These are phyloP conservation scores for Plagiodera versicolora DNA, from an alignment of 2,888 invertebrate genomes.

Conservation along the genomic window DNA sequence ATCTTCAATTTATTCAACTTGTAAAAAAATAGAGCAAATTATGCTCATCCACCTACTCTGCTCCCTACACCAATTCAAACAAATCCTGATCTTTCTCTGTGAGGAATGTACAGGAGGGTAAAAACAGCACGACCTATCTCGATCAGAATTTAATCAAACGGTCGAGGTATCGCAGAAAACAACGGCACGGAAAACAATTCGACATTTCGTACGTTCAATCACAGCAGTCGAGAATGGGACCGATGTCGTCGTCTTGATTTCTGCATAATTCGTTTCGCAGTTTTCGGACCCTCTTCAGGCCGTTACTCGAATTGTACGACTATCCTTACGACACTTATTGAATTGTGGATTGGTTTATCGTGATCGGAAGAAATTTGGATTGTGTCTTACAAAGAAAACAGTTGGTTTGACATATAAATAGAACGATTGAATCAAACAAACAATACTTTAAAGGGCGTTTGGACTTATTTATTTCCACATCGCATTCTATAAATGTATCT, in stretches of 20 bases:
- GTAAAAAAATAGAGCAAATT: no score
- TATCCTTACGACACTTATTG: constrained; percentile 26
- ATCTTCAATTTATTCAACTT: no score
- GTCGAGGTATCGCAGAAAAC: constrained; percentile 47
- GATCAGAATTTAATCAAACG: constrained; percentile 55
- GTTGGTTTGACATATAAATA: not conserved
- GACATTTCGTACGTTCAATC: constrained; percentile 44
- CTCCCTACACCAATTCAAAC: not conserved
- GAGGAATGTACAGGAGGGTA: constrained; percentile 11
- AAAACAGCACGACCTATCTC: constrained; percentile 37
- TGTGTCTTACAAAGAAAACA: constrained; percentile 7
- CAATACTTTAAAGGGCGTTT: no score
- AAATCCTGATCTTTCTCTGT: not conserved
- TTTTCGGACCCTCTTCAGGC: constrained; percentile 24
- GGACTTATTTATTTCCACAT: no score
- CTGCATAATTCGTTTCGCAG: constrained; percentile 37
- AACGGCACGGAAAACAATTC: constrained; percentile 44
- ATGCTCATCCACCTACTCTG: no score
- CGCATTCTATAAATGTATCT: no score
- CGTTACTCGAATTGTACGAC: constrained; percentile 27
- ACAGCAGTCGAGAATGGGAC: constrained; percentile 45
- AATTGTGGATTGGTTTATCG: constrained; percentile 18
- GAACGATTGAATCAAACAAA: no score
- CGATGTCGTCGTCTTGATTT: constrained; percentile 43
- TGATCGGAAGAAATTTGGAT: constrained; percentile 2